Base-by-base conservation (phyloP, 2,797 vertebrate species). In the Scarus forsteni region DNA sequence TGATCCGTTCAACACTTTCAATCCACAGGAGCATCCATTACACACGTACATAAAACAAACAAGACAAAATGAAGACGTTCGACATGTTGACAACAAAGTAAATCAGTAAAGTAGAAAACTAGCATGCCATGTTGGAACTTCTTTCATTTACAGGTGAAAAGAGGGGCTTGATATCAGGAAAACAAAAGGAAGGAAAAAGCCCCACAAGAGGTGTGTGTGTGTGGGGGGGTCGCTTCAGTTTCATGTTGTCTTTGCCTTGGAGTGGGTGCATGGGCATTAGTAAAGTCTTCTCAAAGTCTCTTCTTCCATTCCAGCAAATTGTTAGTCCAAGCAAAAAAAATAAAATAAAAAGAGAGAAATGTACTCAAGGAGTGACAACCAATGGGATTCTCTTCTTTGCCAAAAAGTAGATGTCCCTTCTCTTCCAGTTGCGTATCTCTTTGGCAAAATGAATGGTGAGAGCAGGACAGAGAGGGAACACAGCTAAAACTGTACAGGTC, bases 401-500 rank as follows among this genome's bases (percentile, higher is more conserved):
- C 87, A 78, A 86, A 85, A 85, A 67, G 76, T 84, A 64, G 60
- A 75, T 60, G 85, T 89, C 79, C 75, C 82, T 91, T 87, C 61
- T 86, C 73, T 86, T 86, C 86, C 86, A 88, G 77, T 90, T 89
- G 81, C 81, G 84, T 88, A 86, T 89, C 87, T 95, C 93, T 95
- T 95, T 94, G 93, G 93, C 92, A 94, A 94, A 91, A 93, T 92
- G 87, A 93, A 86, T 88, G 90, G 85, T 84, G 91, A 92, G 83
- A 86, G 90, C 79, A 66, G 87, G 89, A 71, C 53, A 62, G 85
- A 85, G 84, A 27, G 55, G 75, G 77, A 72, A 77, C 60, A 72
- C 68, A 81, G 80, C 79, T 88, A 84, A 79, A 83, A 89, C 88
- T 92, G 85, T 92, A 92, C 87, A 94, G 84, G 84, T 85, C 72